phyloP scores from a whole-genome alignment of 2,797 vertebrate species.

The Distichodus sexfasciatus region DNA sequence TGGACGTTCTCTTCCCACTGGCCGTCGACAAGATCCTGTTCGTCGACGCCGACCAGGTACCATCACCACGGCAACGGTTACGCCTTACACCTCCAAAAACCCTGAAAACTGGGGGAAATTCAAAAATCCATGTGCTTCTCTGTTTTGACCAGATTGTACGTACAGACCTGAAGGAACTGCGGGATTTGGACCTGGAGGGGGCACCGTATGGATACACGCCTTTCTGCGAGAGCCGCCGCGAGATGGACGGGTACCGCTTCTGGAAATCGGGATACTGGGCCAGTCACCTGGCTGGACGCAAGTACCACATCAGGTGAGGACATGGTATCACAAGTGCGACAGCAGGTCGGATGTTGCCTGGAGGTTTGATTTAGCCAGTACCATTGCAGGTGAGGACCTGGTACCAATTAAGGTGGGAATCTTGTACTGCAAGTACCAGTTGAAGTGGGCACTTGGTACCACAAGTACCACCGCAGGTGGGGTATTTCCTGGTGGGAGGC shows the following conservation, averaged over 20 bases:
- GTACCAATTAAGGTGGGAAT: no score
- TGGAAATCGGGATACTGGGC: slow-evolving; percentile 99
- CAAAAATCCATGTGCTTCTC: no score
- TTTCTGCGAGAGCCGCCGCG: slow-evolving; percentile 92
- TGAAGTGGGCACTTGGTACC: no score
- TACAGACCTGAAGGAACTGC: slow-evolving; percentile 91
- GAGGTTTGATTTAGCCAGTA: no score
- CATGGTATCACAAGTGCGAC: neutral
- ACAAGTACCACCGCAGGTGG: no score
- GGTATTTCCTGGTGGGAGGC: no score
- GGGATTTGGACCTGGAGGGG: slow-evolving; percentile 92
- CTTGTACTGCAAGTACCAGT: no score
- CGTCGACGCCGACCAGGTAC: slow-evolving; percentile 97
- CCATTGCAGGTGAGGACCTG: no score
- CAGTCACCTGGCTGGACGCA: slow-evolving; percentile 92
- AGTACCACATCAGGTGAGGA: slow-evolving; percentile 94
- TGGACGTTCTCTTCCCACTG: slow-evolving; percentile 95
- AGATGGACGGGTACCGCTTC: slow-evolving; percentile 98
- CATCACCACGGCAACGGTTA: no score
- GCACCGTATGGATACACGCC: slow-evolving; percentile 97
- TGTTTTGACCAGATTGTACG: slow-evolving; percentile 91
- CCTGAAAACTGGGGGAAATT: no score
- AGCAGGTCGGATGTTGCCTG: no score
- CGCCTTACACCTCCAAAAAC: no score
- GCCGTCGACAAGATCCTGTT: slow-evolving; percentile 98